Conservation (phyloP, 2,888 invertebrate species). For the Prenolepis imparis region DNA sequence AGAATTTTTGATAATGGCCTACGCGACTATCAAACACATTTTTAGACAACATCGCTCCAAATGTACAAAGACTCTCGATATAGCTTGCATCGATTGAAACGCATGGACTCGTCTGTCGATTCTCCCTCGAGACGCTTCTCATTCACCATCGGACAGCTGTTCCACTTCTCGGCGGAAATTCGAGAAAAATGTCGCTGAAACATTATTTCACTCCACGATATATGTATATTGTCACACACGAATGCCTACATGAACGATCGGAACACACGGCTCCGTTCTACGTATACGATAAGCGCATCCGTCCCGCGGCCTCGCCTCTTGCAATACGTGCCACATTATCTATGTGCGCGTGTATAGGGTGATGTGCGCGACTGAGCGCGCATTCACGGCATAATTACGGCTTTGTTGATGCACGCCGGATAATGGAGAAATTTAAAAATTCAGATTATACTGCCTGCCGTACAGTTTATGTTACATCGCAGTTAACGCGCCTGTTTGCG, state of each 20-base stretch:
- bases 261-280: conserved; percentile 34
- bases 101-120: conserved; percentile 14
- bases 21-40: background rate
- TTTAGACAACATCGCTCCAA: conserved; percentile 30
- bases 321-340: conserved; percentile 54
- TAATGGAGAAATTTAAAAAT: conserved; percentile 2
- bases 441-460: background rate
- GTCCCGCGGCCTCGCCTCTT: conserved; percentile 51
- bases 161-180: conserved; percentile 54
- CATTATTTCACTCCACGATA: conserved; percentile 50
- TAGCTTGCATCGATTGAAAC: conserved; percentile 1
- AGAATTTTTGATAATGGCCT: background rate
- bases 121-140: conserved; percentile 40
- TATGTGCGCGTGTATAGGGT: conserved; percentile 39
- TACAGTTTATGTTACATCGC: background rate
- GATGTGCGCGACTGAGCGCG: conserved; percentile 32
- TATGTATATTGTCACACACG: conserved; percentile 46
- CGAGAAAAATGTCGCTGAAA: conserved; percentile 49
- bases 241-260: conserved; percentile 46
- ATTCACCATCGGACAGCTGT: conserved; percentile 35
- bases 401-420: conserved; percentile 17
- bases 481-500: background rate
- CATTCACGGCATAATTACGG: conserved; percentile 32
- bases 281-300: conserved; percentile 38
- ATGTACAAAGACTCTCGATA: conserved; percentile 27